Conservation (phyloP, 2,113 vertebrate species). For the Siniperca chuatsi region DNA sequence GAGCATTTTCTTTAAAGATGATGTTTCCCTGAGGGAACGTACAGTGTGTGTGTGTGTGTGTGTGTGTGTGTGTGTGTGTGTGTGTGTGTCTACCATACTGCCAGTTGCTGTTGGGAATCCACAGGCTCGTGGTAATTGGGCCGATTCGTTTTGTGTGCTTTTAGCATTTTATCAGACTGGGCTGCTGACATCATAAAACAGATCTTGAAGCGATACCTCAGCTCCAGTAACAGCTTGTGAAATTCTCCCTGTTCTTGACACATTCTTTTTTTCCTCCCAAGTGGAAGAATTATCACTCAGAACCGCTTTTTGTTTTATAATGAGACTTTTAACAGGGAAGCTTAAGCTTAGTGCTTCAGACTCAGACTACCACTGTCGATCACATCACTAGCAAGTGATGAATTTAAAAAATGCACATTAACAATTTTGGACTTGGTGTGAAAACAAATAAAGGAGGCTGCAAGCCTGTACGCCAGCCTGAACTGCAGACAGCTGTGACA, state of each 20-base stretch:
- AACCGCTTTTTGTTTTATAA: constrained; percentile 49
- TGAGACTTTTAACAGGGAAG: constrained; percentile 26
- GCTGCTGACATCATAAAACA: constrained; percentile 41
- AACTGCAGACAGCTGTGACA: constrained; percentile 22
- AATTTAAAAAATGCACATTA: not conserved
- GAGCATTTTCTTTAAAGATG: constrained; percentile 29
- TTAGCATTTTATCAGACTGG: constrained; percentile 41
- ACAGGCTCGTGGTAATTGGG: constrained; percentile 40
- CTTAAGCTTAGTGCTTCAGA: not conserved
- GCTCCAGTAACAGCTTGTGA: constrained; percentile 47
- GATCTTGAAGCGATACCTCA: constrained; percentile 46
- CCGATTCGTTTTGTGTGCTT: constrained; percentile 31
- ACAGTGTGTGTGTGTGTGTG: not conserved
- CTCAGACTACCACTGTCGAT: not conserved
- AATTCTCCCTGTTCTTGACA: constrained; percentile 30
- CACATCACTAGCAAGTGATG: not conserved
- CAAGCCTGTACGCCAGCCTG: not conserved
- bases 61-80: not conserved
- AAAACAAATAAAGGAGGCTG: constrained; percentile 26
- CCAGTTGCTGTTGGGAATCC: constrained; percentile 11
- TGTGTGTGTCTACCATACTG: not conserved
- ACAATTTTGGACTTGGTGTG: constrained; percentile 2
- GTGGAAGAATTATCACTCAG: constrained; percentile 37
- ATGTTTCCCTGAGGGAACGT: constrained; percentile 26
- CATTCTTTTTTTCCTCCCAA: not conserved